Evolutionary conservation across 2,888 invertebrate genomes (phyloP).

Genomic region (Ophion obscuratus): DNA sequence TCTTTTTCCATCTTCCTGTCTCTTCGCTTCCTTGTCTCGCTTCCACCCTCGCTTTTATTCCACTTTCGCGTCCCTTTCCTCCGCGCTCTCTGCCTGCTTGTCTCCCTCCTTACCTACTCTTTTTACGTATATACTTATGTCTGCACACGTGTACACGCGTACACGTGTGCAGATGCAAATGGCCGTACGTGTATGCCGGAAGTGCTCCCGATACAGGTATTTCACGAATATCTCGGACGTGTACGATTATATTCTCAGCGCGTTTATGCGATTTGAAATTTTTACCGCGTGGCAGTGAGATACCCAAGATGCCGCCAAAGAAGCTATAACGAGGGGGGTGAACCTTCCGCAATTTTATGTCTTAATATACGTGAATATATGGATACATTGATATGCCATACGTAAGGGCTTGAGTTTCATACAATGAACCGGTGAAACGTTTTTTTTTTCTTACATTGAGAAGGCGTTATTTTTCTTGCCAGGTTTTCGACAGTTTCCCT

Average conservation of each 20-base stretch:
- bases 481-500: too few species aligned
- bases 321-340: background rate
- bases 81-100: background rate
- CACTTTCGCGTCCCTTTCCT: background rate
- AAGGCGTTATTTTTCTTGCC: too few species aligned
- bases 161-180: background rate
- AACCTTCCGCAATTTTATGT: slow-evolving; percentile 10
- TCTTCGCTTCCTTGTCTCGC: background rate
- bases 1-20: background rate
- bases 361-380: slow-evolving; percentile 23
- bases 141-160: background rate
- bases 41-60: background rate
- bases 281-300: slow-evolving; percentile 23
- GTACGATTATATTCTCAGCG: slow-evolving; percentile 46
- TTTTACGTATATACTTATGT: background rate
- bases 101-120: too few species aligned
- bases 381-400: background rate
- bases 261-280: slow-evolving; percentile 56
- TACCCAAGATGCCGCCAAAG: background rate
- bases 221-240: slow-evolving; percentile 45
- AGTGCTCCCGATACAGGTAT: background rate
- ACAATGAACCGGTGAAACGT: too few species aligned
- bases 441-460: too few species aligned
- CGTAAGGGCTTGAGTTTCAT: background rate
- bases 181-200: background rate